Evolutionary conservation across 1,140 invertebrate genomes (phyloP).

Genomic region (Sycophila sp.): DNA sequence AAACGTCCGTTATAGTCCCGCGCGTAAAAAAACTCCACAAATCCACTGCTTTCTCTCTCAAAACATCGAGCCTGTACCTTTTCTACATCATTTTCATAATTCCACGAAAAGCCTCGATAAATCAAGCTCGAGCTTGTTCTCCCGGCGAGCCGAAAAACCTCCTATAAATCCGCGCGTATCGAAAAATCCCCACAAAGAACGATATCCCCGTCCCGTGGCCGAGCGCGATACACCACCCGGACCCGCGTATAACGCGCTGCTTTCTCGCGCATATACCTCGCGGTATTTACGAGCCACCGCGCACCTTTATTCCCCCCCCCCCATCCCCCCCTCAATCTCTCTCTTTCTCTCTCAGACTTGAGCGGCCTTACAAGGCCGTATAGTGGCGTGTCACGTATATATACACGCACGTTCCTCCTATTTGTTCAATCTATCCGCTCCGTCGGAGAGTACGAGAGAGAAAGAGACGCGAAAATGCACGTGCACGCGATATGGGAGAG

Average conservation of each 20-base stretch:
- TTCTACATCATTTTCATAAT: too few relatives aligned
- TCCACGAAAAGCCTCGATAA: too few relatives aligned
- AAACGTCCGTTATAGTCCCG: too few relatives aligned
- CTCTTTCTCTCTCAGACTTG: neutral
- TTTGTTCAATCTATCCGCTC: neutral
- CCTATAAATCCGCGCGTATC: too few relatives aligned
- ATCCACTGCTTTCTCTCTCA: too few relatives aligned
- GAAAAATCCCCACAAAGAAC: too few relatives aligned
- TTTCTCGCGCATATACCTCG: neutral
- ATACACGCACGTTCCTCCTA: neutral
- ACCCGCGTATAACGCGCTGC: neutral
- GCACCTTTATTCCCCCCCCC: neutral
- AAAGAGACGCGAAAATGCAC: neutral
- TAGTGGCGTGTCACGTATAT: conserved; percentile 51
- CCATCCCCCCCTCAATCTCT: neutral
- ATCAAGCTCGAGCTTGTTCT: too few relatives aligned
- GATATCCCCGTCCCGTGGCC: conserved; percentile 5
- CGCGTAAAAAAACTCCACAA: too few relatives aligned
- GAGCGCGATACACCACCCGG: too few relatives aligned
- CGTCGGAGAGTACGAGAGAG: neutral
- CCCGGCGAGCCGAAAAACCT: too few relatives aligned
- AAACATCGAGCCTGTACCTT: too few relatives aligned
- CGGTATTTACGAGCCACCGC: conserved; percentile 7
- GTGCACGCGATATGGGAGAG: neutral
- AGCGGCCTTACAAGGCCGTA: conserved; percentile 65